Conservation (phyloP, 2,113 vertebrate species). For the Actenoides lindsayi region DNA sequence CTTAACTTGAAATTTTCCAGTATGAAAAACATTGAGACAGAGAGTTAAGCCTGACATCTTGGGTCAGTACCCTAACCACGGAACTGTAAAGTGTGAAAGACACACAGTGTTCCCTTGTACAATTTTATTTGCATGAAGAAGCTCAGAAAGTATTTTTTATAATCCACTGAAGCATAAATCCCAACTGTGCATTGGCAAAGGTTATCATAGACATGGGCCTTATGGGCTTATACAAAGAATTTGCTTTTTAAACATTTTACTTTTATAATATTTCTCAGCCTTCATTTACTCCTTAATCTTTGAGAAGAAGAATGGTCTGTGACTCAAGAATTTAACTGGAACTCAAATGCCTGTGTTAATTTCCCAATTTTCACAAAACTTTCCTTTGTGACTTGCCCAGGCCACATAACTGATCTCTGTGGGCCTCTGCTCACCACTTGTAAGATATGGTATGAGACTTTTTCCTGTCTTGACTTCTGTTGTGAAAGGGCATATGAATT, state of each 20-base stretch:
- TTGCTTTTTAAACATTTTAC: neutral
- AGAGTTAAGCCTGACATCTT: neutral
- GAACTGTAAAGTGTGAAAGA: neutral
- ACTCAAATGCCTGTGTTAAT: neutral
- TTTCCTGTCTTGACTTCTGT: neutral
- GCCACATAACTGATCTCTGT: fast-evolving
- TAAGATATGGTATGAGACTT: neutral
- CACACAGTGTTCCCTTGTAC: neutral
- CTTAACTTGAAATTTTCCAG: neutral
- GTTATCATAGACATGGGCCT: neutral
- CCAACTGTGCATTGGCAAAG: neutral
- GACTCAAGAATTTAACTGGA: neutral
- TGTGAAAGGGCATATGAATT: neutral
- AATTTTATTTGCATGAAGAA: neutral
- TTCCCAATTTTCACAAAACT: neutral
- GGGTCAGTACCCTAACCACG: neutral
- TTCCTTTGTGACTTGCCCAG: neutral
- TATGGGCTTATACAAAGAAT: neutral
- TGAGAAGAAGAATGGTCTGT: neutral
- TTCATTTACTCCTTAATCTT: neutral
- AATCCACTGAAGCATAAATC: neutral
- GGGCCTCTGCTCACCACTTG: neutral
- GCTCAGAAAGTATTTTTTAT: neutral
- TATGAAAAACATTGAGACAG: neutral
- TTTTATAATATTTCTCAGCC: neutral